Evolutionary conservation across 2,113 vertebrate genomes (phyloP).

Genomic region (Turnix velox): DNA sequence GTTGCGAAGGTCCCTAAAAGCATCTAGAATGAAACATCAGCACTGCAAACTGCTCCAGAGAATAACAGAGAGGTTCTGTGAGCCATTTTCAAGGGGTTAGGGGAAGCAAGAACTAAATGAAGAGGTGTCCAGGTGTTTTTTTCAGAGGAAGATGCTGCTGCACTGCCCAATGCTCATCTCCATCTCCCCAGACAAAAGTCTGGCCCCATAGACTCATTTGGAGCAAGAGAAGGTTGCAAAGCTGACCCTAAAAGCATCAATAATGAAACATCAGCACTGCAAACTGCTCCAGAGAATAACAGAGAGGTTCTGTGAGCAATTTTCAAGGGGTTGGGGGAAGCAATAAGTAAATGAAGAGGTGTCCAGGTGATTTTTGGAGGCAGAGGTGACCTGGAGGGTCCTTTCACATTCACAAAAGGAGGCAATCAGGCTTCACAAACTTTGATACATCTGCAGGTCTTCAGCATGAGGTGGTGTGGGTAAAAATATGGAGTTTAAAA

Average conservation of each 20-base stretch:
- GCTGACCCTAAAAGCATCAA: background rate
- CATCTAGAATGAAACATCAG: too few relatives aligned
- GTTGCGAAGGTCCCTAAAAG: too few relatives aligned
- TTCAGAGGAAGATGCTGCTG: background rate
- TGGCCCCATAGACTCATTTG: background rate
- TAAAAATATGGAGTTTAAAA: background rate
- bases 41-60: too few relatives aligned
- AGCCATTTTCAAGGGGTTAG: too few relatives aligned
- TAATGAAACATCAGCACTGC: background rate
- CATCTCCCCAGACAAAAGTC: background rate
- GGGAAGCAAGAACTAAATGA: too few relatives aligned
- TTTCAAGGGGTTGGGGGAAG: background rate
- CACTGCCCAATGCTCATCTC: background rate
- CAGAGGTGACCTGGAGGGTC: background rate
- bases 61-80: too few relatives aligned
- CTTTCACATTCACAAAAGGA: fast-evolving
- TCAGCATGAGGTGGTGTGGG: background rate
- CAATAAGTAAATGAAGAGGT: background rate
- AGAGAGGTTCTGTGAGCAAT: background rate
- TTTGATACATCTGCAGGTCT: background rate
- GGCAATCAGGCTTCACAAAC: background rate
- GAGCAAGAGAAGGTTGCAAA: background rate
- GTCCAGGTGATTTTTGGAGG: background rate
- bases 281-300: fast-evolving
- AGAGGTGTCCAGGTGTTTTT: background rate